Base-by-base conservation (phyloP, 2,797 vertebrate genomes). In the Sebastes steindachneri region DNA sequence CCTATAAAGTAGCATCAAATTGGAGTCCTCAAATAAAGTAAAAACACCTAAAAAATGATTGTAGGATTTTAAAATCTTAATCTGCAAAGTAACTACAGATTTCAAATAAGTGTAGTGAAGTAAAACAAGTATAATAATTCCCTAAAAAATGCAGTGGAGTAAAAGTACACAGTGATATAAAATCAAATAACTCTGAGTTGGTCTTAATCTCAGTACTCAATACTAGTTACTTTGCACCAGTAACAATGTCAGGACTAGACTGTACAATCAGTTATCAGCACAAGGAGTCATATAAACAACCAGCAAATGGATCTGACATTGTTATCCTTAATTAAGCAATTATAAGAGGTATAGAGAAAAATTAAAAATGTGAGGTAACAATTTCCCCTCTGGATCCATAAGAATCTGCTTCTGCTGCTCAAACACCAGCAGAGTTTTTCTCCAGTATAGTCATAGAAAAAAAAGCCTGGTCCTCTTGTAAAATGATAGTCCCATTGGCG, bases 401-500 rank as follows among this genome's bases (percentile, higher is more conserved):
- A 62, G 33, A 82, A 68, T 37, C 25, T 77, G 60, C 75, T 48
- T 73, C 60, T 41, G 28, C 58, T 66, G 55, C 55, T 73, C 57
- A 75, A 59, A 86, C 63, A 68, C 29, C 33, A 75, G 62, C 23
- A 26, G 77, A 84, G 79, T 88, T 89, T 88, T 86, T 29, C 79
- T 84, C 73, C 68, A 33, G 29, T 55, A 67, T 67, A 75, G 60
- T 53, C 66, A 73, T 48, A 76, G 67, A 73, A 75, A 87, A 26
- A 85, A 85, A 69, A 77, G 65, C 60, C 55, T 0, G 11, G 55
- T 77, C 31, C 79, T 76, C 80, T 73, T 69, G 92, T 91, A 90
- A 93, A 86, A 68, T 51, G 81, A 92, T 89, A 91, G 66, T 84
- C 89, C 87, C 90, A 71, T 25, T 35, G 82, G 88, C 0, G 25